phyloP scores from a whole-genome alignment of 2,888 invertebrate species.

The Yponomeuta plumbellus region DNA sequence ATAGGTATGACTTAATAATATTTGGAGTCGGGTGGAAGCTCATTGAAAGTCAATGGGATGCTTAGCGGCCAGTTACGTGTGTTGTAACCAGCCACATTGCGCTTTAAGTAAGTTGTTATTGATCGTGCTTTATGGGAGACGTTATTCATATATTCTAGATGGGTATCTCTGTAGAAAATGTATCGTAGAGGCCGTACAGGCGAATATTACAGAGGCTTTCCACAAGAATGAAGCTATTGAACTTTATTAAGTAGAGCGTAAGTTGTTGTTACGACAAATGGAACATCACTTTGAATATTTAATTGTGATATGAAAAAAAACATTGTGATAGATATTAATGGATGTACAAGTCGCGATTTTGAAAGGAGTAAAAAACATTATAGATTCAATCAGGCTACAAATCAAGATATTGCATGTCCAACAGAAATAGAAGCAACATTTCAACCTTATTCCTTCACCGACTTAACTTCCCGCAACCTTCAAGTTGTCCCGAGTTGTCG shows the following conservation, averaged over 20 bases:
- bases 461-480: neutral
- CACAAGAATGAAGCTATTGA: neutral
- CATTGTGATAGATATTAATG: no score
- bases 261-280: no score
- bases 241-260: no score
- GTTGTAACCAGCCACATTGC: conserved; percentile 9
- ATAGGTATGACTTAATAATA: conserved; percentile 30
- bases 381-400: neutral
- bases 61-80: conserved; percentile 24
- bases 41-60: conserved; percentile 45
- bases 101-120: conserved; percentile 1
- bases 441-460: conserved; percentile 1
- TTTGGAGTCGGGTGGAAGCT: conserved; percentile 25
- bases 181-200: neutral
- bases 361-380: no score
- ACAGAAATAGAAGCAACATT: conserved; percentile 1
- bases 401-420: neutral
- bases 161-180: neutral
- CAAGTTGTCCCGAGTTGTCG: conserved; percentile 30
- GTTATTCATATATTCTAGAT: conserved; percentile 2
- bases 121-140: conserved; percentile 1
- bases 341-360: no score
- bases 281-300: no score
- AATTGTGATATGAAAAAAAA: no score
- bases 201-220: neutral